These are phyloP conservation scores for Ridgeia piscesae DNA, from an alignment of 1,140 invertebrate genomes.

Conservation along the genomic window DNA sequence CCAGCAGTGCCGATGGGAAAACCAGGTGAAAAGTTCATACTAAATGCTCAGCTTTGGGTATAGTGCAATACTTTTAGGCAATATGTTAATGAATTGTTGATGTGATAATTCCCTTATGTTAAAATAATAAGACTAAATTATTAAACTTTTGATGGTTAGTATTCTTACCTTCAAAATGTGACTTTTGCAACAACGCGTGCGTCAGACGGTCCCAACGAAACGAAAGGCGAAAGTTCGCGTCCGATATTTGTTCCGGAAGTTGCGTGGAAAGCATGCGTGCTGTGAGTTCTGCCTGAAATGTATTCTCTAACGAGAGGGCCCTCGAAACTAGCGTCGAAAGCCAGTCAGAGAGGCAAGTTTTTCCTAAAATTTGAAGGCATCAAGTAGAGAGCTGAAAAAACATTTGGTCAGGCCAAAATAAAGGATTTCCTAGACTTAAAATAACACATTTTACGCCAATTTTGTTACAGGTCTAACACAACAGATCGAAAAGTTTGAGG, in stretches of 20 bases:
- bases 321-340: conserved; percentile 3
- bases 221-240: not conserved
- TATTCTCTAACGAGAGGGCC: not conserved
- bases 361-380: not conserved
- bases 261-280: not conserved
- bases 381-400: not conserved
- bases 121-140: not conserved
- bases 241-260: not conserved
- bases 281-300: not conserved
- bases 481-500: not conserved
- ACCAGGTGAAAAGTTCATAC: no score
- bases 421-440: not conserved
- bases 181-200: not conserved
- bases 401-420: not conserved
- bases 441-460: not conserved
- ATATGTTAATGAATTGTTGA: not conserved
- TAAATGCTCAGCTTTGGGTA: no score
- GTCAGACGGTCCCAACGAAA: not conserved
- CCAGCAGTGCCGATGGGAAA: not conserved
- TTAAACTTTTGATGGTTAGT: not conserved
- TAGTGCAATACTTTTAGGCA: not conserved
- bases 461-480: not conserved
- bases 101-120: not conserved
- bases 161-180: not conserved
- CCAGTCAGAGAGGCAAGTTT: not conserved